Percentiles rank a stretch among this genome's conserved stretches.
phyloP scores from a whole-genome alignment of 2,888 invertebrate genomes.

The Hylaea fasciaria region DNA sequence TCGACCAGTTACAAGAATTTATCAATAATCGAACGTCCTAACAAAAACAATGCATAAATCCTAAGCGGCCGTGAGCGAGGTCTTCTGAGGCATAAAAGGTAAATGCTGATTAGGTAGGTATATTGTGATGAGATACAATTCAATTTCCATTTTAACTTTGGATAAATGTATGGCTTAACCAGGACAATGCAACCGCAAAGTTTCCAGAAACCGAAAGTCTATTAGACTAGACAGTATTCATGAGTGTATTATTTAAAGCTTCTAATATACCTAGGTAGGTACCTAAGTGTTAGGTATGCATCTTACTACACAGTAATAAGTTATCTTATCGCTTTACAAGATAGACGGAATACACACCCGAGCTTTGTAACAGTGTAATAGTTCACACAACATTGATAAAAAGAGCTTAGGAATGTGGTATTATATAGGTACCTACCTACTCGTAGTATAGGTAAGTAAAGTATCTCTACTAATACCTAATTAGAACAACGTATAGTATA shows the following conservation, averaged over 20 bases:
- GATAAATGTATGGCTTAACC: too few relatives aligned
- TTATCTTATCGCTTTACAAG: constrained; percentile 39
- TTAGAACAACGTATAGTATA: too few relatives aligned
- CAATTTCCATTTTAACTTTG: too few relatives aligned
- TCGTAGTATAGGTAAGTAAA: too few relatives aligned
- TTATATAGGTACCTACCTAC: not conserved
- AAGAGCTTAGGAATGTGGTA: not conserved
- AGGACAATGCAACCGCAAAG: too few relatives aligned
- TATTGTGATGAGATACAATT: too few relatives aligned
- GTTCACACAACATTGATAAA: not conserved
- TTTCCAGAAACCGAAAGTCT: too few relatives aligned
- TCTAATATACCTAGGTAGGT: too few relatives aligned
- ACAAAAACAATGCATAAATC: constrained; percentile 21
- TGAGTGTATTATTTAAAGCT: constrained; percentile 1
- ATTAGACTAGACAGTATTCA: too few relatives aligned
- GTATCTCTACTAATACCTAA: too few relatives aligned
- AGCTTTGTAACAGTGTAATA: constrained; percentile 24
- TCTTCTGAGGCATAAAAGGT: not conserved
- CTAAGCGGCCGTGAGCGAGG: constrained; percentile 2
- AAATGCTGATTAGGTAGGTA: not conserved
- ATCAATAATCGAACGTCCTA: constrained; percentile 6
- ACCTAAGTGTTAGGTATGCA: not conserved
- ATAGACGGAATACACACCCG: constrained; percentile 35
- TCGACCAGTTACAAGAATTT: not conserved
- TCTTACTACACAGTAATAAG: constrained; percentile 4